phyloP scores from a whole-genome alignment of 2,113 vertebrate genomes.

The Chloroceryle aenea region DNA sequence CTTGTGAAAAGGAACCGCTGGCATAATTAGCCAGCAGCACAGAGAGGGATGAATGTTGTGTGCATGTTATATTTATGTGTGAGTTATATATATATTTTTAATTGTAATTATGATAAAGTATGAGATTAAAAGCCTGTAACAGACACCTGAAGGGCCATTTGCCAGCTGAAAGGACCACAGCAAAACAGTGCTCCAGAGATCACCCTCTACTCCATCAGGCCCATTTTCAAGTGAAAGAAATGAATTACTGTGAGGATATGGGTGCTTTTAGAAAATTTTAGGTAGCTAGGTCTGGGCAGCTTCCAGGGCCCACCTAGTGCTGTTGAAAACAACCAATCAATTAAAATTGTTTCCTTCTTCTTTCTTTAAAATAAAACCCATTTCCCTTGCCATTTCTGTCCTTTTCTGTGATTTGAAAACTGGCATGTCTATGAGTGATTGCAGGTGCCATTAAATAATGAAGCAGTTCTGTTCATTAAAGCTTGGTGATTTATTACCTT shows the following conservation, averaged over 20 bases:
- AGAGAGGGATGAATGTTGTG: background rate
- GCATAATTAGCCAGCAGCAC: background rate
- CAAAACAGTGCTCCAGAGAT: background rate
- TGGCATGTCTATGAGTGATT: background rate
- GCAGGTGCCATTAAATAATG: constrained; percentile 1
- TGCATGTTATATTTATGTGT: no score
- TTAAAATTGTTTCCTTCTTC: background rate
- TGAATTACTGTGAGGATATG: background rate
- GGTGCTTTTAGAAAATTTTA: background rate
- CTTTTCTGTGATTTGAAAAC: background rate
- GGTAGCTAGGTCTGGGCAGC: background rate
- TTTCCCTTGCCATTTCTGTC: background rate
- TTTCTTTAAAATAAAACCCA: background rate
- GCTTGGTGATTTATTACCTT: constrained; percentile 51
- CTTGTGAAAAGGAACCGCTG: background rate
- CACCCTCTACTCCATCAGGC: background rate
- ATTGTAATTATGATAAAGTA: background rate
- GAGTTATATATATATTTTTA: background rate
- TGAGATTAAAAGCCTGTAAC: background rate
- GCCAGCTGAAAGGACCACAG: background rate
- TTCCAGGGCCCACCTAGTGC: background rate
- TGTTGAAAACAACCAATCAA: background rate
- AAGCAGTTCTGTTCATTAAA: constrained; percentile 28
- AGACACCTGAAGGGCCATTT: background rate
- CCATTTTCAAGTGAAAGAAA: background rate